Conservation (phyloP, 2,888 invertebrate genomes). For the Drosophila neotestacea region DNA sequence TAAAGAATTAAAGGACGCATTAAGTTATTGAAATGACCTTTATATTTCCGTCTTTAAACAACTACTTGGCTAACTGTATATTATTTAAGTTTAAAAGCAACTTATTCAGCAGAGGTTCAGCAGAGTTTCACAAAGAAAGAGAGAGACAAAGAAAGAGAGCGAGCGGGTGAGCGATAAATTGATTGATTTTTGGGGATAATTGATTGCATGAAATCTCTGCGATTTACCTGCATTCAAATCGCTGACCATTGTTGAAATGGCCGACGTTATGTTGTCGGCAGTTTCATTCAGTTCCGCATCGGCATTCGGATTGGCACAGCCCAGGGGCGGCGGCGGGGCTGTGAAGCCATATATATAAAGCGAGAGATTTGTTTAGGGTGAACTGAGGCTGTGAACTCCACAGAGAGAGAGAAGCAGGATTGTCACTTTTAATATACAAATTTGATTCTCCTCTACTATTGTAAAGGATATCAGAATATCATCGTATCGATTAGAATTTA, state of each 20-base stretch:
- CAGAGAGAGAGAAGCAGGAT: slow-evolving; percentile 8
- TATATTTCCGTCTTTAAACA: no score
- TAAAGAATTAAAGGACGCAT: no score
- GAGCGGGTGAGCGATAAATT: slow-evolving; percentile 18
- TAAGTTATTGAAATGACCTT: no score
- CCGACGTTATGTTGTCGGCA: slow-evolving; percentile 98
- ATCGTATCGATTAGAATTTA: not conserved
- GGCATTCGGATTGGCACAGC: slow-evolving; percentile 88
- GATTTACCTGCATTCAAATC: slow-evolving; percentile 95
- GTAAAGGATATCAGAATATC: not conserved
- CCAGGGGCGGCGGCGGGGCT: slow-evolving; percentile 66
- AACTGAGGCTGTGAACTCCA: slow-evolving; percentile 20
- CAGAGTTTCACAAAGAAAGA: slow-evolving; percentile 16
- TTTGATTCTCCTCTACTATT: not conserved
- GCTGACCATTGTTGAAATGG: slow-evolving; percentile 98
- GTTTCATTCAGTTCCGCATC: slow-evolving; percentile 97
- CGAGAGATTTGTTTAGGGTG: slow-evolving; percentile 36
- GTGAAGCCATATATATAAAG: slow-evolving; percentile 42
- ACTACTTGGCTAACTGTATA: no score
- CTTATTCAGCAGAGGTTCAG: slow-evolving; percentile 28
- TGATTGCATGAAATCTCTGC: not conserved
- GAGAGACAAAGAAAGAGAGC: slow-evolving; percentile 18
- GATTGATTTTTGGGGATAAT: not conserved
- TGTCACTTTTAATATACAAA: slow-evolving; percentile 5
- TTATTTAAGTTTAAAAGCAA: slow-evolving; percentile 31